phyloP scores from a whole-genome alignment of 1,140 invertebrate genomes.

The Cydia strobilella region DNA sequence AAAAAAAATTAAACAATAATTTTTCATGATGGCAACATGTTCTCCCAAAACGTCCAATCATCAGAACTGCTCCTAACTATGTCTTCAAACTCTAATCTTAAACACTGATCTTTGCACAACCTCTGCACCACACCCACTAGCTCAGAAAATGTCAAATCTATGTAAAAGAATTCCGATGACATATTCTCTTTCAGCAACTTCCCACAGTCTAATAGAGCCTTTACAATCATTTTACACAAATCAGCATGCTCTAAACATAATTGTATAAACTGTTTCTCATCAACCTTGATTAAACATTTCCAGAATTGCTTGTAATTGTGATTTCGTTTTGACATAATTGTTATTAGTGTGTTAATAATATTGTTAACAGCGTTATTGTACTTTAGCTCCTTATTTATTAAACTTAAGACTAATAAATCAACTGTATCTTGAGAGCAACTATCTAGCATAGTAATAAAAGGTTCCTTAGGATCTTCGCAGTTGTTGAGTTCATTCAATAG shows the following conservation, averaged over 20 bases:
- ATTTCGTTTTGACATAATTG: slow-evolving; percentile 72
- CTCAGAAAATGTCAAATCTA: slow-evolving; percentile 77
- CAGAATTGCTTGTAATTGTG: slow-evolving; percentile 68
- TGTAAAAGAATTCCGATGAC: slow-evolving; percentile 74
- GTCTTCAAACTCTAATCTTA: slow-evolving; percentile 57
- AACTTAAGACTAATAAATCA: slow-evolving; percentile 57
- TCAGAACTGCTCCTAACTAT: slow-evolving; percentile 40
- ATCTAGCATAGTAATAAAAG: slow-evolving; percentile 49
- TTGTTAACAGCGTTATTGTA: slow-evolving; percentile 63
- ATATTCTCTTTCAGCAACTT: slow-evolving; percentile 57
- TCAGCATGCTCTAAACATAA: slow-evolving; percentile 71
- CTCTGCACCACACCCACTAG: slow-evolving; percentile 72
- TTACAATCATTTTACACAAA: slow-evolving; percentile 78
- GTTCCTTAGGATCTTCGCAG: slow-evolving; percentile 41
- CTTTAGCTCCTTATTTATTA: slow-evolving; percentile 53
- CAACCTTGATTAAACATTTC: slow-evolving; percentile 67
- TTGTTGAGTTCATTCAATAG: slow-evolving; percentile 58
- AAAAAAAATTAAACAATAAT: slow-evolving; percentile 33
- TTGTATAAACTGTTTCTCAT: slow-evolving; percentile 65
- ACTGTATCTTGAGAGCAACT: slow-evolving; percentile 48
- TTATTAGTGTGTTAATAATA: slow-evolving; percentile 73
- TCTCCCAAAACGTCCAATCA: slow-evolving; percentile 58
- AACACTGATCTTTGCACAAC: slow-evolving; percentile 53
- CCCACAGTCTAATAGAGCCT: slow-evolving; percentile 80
- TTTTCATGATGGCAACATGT: slow-evolving; percentile 42